These are phyloP conservation scores for Aphidoletes aphidimyza DNA, from an alignment of 2,888 invertebrate genomes.

Conservation along the genomic window DNA sequence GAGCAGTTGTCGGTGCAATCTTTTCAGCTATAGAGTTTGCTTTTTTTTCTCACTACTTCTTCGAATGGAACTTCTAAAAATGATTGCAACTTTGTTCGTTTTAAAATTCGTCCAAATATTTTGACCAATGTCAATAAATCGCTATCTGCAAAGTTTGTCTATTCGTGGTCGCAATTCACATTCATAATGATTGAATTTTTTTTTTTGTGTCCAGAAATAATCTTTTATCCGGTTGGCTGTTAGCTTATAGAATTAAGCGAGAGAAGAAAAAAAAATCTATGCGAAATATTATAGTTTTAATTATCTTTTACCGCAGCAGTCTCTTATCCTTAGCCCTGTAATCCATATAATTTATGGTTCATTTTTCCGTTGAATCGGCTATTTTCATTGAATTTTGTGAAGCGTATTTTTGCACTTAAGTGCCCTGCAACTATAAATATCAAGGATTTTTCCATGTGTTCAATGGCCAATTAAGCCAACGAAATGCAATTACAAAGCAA, in stretches of 20 bases:
- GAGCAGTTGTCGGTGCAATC: no score
- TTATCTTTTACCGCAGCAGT: slow-evolving; percentile 28
- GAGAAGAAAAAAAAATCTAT: neutral
- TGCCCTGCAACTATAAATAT: slow-evolving; percentile 24
- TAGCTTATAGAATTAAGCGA: neutral
- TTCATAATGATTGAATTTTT: neutral
- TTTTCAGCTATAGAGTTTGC: no score
- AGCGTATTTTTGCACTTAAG: neutral
- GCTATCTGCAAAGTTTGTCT: neutral
- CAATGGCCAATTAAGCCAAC: slow-evolving; percentile 45
- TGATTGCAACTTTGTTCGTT: neutral
- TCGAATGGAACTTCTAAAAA: no score
- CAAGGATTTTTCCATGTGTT: slow-evolving; percentile 11
- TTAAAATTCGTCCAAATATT: neutral
- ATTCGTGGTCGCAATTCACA: neutral
- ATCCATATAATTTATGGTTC: neutral
- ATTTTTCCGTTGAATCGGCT: neutral
- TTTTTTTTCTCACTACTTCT: no score
- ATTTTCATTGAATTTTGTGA: neutral
- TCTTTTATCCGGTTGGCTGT: neutral
- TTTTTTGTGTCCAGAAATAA: no score
- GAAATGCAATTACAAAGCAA: slow-evolving; percentile 49
- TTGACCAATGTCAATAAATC: neutral
- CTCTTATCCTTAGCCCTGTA: slow-evolving; percentile 13
- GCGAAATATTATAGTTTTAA: slow-evolving; percentile 37